Base-by-base conservation (phyloP, 2,113 vertebrate genomes). In the Sula dactylatra region DNA sequence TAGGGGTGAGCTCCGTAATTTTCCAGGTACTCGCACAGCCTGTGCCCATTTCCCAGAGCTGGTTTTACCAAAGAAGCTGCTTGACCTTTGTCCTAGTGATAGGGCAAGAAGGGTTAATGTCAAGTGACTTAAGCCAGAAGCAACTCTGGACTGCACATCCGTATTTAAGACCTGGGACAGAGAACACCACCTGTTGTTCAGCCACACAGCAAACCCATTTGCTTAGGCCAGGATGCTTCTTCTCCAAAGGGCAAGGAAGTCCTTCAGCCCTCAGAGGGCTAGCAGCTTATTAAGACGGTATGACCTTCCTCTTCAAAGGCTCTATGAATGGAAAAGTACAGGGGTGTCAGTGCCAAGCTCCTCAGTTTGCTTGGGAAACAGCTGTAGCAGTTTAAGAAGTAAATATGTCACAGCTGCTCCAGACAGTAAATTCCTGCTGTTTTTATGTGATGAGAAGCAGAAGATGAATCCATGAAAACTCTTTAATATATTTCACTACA, bases 381-480 rank as follows among this genome's bases (percentile, higher is more conserved):
- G 96, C 96, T 96, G 96, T 91, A 96, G 93, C 73, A 69, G 66
- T 90, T 96, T 85, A 94, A 97, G 73, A 82, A 95, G 70, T 83
- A 91, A 96, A 84, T 96, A 93, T 85, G 81, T 85, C 89, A 76
- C 94, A 96, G 84, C 91, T 96, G 91, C 91, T 94, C 38, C 78
- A 94, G 90, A 89, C 61, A 95, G 83, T 64, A 89, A 93, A 95
- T 94, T 96, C 91, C 69, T 78, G 38, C 61, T 87, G 56, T 80
- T 96, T 91, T 21, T 9, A 69, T 61, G 66, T 86, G 93, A 96
- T 82, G 91, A 96, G 91, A 94, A 96, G 83, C 86, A 94, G 94
- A 94, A 89, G 82, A 87, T 76, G 66, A 95, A 96, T 25, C 36
- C 69, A 72, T 31, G 49, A 96, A 93, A 96, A 82, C 44, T 69